Base-by-base conservation (phyloP, 2,888 invertebrate genomes). In the Rhagophthalmus giganteus region DNA sequence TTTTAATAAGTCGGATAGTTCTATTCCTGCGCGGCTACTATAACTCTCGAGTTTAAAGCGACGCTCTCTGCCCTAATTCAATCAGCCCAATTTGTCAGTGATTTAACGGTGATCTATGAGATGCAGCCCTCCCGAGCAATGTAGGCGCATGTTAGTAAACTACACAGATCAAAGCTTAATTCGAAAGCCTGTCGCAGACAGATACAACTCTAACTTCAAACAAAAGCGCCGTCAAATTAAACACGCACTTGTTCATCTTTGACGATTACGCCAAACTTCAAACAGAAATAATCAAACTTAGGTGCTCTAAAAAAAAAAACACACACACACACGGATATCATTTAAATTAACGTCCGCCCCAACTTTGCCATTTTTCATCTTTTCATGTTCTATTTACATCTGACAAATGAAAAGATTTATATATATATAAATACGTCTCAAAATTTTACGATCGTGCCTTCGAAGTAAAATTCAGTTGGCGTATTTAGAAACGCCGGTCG, bases 91-190 rank as follows among this genome's bases (percentile, higher is more conserved):
- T 42, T 8, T 24, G 9, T 30, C 14, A 12, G 30, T 39, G 39
- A 38, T 47, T 15, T 16, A 15, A 34, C n/a, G n/a, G 25, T 32
- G 39, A 31, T 47, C 15, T 39, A 47, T 26, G 25, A 39, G 16
- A 32, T 28, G 33, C 40, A 48, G 30, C 41, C 27, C 37, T 45
- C 12, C 12, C 14, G 15, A 25, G 38, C 25, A 46, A 32, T 46
- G 31, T 32, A 31, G 25, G 28, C 31, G 32, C 38, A 46, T 38
- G 46, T 46, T 46, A 37, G 32, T 46, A 46, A 46, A 46, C 39
- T 32, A 15, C 10, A 35, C 13, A 50, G 44, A 50, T 50, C 50
- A 50, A 50, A 50, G 50, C 37, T 31, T 44, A 25, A 34, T 33
- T 42, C 33, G 38, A 44, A 38, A 12, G 33, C 39, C 34, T 28